Evolutionary conservation across 2,797 vertebrate species (phyloP).

Genomic region (Acrossocheilus wenchowensis): DNA sequence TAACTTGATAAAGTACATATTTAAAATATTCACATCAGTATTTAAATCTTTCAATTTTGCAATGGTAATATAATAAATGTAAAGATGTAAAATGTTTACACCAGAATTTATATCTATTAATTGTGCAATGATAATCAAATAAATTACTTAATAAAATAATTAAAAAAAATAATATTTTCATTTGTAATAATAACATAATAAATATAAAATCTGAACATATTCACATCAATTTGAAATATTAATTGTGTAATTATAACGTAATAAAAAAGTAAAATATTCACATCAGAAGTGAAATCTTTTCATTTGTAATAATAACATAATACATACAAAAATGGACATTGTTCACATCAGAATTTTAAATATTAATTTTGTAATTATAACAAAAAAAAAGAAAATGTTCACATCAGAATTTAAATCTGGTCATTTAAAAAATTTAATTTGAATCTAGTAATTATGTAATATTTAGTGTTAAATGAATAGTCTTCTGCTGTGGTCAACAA

Average conservation of each 20-base stretch:
- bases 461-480: background rate
- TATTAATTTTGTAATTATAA: background rate
- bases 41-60: background rate
- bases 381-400: too few species aligned
- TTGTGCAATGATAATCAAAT: too few species aligned
- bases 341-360: background rate
- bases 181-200: background rate
- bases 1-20: background rate
- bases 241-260: background rate
- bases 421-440: too few species aligned
- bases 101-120: background rate
- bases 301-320: background rate
- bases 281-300: background rate
- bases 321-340: background rate
- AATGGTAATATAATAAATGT: background rate
- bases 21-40: background rate
- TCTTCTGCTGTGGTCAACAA: background rate
- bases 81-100: background rate
- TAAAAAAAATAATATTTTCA: too few species aligned
- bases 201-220: background rate
- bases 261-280: background rate
- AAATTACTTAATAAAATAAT: too few species aligned
- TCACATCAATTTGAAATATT: background rate
- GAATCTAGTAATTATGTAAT: background rate
- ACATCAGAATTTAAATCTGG: background rate